Conservation (phyloP, 2,888 invertebrate species). For the Diachrysia chrysitis region DNA sequence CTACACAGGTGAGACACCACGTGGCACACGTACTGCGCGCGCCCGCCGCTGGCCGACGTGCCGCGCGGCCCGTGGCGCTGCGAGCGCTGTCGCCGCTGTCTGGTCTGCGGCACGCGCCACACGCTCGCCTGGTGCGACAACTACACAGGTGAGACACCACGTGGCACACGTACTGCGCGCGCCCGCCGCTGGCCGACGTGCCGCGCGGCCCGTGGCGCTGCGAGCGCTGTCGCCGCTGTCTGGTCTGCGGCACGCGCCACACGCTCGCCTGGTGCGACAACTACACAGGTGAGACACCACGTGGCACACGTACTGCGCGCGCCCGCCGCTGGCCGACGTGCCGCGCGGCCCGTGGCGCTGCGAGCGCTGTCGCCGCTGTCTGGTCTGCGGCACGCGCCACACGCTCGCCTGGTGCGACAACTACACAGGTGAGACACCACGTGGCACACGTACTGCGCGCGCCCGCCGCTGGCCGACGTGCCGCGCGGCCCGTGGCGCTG, state of each 20-base stretch:
- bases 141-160: slow-evolving; percentile 89
- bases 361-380: slow-evolving; percentile 98
- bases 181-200: slow-evolving; percentile 90
- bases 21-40: neutral
- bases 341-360: slow-evolving; percentile 99
- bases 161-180: neutral
- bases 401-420: slow-evolving; percentile 91
- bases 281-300: slow-evolving; percentile 89
- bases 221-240: slow-evolving; percentile 98
- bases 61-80: slow-evolving; percentile 99
- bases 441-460: neutral
- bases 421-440: slow-evolving; percentile 89
- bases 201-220: slow-evolving; percentile 99
- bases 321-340: slow-evolving; percentile 90
- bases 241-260: slow-evolving; percentile 95
- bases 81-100: slow-evolving; percentile 98
- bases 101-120: slow-evolving; percentile 95
- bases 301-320: neutral
- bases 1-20: slow-evolving; percentile 89
- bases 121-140: slow-evolving; percentile 91
- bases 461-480: slow-evolving; percentile 90
- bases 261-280: slow-evolving; percentile 91
- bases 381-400: slow-evolving; percentile 95
- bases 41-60: slow-evolving; percentile 90
- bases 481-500: slow-evolving; percentile 99